phyloP scores from a whole-genome alignment of 1,140 invertebrate species.

The Anoplolepis gracilipes region DNA sequence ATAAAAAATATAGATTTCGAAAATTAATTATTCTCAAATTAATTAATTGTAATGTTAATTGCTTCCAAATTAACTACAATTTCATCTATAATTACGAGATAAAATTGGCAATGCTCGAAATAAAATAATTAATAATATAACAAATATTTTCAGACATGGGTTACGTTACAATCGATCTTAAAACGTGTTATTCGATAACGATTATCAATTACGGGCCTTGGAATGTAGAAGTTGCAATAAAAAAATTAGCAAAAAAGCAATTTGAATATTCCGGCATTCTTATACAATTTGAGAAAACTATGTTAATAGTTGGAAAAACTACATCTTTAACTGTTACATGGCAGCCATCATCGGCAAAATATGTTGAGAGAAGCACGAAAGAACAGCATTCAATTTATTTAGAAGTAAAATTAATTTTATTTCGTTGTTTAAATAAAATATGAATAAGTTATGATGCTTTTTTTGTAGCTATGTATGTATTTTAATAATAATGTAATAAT shows the following conservation, averaged over 20 bases:
- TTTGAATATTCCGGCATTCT: slow-evolving; percentile 71
- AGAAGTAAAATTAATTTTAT: slow-evolving; percentile 72
- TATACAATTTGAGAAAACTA: slow-evolving; percentile 73
- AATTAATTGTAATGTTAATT: background rate
- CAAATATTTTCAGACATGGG: slow-evolving; percentile 77
- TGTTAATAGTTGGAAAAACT: slow-evolving; percentile 73
- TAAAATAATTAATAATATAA: background rate
- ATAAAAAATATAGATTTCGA: background rate
- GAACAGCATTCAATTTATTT: slow-evolving; percentile 76
- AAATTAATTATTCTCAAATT: background rate
- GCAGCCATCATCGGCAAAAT: slow-evolving; percentile 68
- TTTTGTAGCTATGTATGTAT: background rate
- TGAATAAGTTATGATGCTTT: no score
- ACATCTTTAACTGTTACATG: slow-evolving; percentile 76
- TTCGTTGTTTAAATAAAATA: background rate
- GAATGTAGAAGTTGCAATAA: slow-evolving; percentile 71
- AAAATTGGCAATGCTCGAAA: background rate
- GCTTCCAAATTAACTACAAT: background rate
- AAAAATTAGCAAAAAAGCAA: slow-evolving; percentile 61
- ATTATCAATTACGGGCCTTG: slow-evolving; percentile 82
- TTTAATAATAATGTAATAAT: slow-evolving; percentile 29
- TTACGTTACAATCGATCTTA: slow-evolving; percentile 78
- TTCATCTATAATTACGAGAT: background rate
- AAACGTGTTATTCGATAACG: slow-evolving; percentile 69
- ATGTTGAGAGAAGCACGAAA: slow-evolving; percentile 62